phyloP scores from a whole-genome alignment of 2,797 vertebrate genomes.

The Phaenicophaeus curvirostris region DNA sequence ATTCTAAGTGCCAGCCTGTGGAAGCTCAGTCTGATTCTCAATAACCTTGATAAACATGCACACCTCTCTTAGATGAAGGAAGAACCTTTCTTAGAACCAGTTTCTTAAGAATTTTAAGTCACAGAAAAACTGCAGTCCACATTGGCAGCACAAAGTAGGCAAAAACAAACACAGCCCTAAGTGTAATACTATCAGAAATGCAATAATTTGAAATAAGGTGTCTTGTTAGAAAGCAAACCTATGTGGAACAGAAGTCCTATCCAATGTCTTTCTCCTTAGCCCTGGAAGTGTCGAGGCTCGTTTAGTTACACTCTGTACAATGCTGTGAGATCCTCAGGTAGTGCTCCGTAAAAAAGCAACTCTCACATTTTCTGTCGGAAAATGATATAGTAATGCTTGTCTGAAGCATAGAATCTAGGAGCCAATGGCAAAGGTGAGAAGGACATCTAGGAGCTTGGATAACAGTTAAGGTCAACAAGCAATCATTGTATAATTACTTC shows the following conservation, averaged over 20 bases:
- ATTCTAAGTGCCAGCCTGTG: neutral
- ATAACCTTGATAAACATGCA: neutral
- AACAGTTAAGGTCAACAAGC: neutral
- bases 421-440: neutral
- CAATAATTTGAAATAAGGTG: conserved; percentile 31
- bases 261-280: neutral
- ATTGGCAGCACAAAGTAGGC: neutral
- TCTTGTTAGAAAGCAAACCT: conserved; percentile 21
- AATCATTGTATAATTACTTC: neutral
- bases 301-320: neutral
- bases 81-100: neutral
- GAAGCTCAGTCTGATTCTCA: neutral
- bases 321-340: neutral
- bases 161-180: conserved; percentile 6
- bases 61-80: neutral
- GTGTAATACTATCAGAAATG: conserved; percentile 24
- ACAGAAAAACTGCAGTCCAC: neutral
- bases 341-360: neutral
- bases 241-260: neutral
- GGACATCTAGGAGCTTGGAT: neutral
- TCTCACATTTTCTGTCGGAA: neutral
- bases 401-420: neutral
- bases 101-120: neutral
- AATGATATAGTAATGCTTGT: neutral
- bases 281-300: neutral